Evolutionary conservation across 2,113 vertebrate genomes (phyloP).

Genomic region (Siniperca chuatsi): DNA sequence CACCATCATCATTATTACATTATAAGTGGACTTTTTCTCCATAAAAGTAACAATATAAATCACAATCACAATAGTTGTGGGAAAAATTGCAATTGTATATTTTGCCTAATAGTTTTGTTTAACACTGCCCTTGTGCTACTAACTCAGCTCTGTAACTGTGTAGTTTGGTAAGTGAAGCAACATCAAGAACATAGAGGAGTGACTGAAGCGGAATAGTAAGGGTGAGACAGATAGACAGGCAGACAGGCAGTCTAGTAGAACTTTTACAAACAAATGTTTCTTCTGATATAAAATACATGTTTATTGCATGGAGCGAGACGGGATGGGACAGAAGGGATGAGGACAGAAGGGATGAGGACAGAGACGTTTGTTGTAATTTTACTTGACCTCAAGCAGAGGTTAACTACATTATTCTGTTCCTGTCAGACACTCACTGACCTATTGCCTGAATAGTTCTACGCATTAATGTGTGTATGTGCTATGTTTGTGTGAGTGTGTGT

Average conservation of each 20-base stretch:
- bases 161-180: not conserved
- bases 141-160: not conserved
- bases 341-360: slow-evolving; percentile 5
- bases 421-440: slow-evolving; percentile 60
- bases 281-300: not conserved
- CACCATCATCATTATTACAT: not conserved
- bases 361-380: slow-evolving; percentile 12
- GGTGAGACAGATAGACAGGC: not conserved
- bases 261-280: not conserved
- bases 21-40: not conserved
- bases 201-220: not conserved
- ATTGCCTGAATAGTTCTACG: slow-evolving; percentile 51
- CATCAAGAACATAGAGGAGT: not conserved
- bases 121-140: not conserved
- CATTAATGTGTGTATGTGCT: slow-evolving; percentile 19
- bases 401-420: slow-evolving; percentile 55
- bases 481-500: slow-evolving; percentile 20
- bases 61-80: not conserved
- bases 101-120: not conserved
- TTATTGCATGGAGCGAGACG: slow-evolving; percentile 4
- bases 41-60: not conserved
- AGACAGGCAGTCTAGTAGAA: not conserved
- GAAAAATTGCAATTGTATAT: not conserved
- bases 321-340: not conserved
- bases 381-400: slow-evolving; percentile 46